phyloP scores from a whole-genome alignment of 2,113 vertebrate genomes.

The Agapornis roseicollis region DNA sequence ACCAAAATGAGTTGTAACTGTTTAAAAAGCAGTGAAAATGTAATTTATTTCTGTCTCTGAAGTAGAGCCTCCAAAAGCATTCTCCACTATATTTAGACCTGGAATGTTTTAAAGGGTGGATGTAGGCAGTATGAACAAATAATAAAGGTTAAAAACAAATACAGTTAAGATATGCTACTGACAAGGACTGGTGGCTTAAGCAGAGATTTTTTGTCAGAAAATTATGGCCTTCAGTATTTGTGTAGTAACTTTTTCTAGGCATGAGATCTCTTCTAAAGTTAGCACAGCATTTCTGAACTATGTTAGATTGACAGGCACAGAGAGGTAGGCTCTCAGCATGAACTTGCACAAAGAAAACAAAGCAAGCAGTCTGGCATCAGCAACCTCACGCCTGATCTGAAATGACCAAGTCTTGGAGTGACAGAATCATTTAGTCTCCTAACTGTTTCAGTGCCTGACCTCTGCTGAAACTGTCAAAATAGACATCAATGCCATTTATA shows the following conservation, averaged over 20 bases:
- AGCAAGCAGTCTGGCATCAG: background rate
- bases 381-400: background rate
- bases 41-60: background rate
- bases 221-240: background rate
- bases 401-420: background rate
- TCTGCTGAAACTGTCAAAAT: background rate
- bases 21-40: background rate
- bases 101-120: background rate
- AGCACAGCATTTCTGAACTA: background rate
- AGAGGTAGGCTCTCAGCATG: background rate
- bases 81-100: background rate
- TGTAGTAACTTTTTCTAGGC: background rate
- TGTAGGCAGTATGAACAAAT: background rate
- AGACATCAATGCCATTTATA: background rate
- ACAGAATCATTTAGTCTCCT: background rate
- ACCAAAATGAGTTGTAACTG: background rate
- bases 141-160: background rate
- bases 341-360: background rate
- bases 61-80: background rate
- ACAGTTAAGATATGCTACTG: background rate
- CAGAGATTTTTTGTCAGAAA: background rate
- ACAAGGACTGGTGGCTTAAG: background rate
- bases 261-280: background rate
- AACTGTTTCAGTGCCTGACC: background rate
- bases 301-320: rapidly evolving